A percentile compares a stretch with the other conserved stretches of the same genome.
phyloP scores from a whole-genome alignment of 2,888 invertebrate genomes.

The Xanthia icteritia region DNA sequence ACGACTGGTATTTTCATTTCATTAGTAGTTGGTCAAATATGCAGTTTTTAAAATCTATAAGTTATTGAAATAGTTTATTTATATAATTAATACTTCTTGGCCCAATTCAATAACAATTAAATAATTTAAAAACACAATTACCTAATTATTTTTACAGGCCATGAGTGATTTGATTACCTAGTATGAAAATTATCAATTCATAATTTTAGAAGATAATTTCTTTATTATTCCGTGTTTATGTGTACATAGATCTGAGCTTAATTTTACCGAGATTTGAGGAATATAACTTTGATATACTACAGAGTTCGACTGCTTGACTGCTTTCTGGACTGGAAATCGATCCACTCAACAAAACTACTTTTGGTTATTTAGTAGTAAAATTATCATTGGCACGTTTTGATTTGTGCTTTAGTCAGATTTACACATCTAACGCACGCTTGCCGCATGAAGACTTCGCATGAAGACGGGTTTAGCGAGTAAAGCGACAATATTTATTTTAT shows the following conservation, averaged over 20 bases:
- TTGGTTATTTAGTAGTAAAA: not conserved
- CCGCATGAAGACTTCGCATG: not conserved
- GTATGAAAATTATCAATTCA: not conserved
- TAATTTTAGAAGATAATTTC: constrained; percentile 10
- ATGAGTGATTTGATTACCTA: not conserved
- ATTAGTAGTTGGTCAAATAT: not conserved
- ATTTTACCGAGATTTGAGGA: constrained; percentile 45
- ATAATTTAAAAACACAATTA: not conserved
- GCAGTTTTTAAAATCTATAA: not conserved
- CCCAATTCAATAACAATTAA: not conserved
- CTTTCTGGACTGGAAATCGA: constrained; percentile 8
- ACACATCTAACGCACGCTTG: not conserved
- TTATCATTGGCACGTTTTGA: not conserved
- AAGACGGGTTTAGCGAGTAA: not conserved
- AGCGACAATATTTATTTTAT: not conserved
- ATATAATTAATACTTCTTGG: not conserved
- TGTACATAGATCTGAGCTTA: not conserved
- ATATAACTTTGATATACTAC: constrained; percentile 22
- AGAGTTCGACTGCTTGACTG: constrained; percentile 1
- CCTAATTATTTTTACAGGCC: not conserved
- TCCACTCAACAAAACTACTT: constrained; percentile 7
- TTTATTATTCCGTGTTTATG: not conserved
- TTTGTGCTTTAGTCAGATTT: not conserved
- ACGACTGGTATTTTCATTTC: not conserved
- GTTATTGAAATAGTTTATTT: not conserved